Conservation (phyloP, 2,797 vertebrate species). For the Pogonophryne albipinna region DNA sequence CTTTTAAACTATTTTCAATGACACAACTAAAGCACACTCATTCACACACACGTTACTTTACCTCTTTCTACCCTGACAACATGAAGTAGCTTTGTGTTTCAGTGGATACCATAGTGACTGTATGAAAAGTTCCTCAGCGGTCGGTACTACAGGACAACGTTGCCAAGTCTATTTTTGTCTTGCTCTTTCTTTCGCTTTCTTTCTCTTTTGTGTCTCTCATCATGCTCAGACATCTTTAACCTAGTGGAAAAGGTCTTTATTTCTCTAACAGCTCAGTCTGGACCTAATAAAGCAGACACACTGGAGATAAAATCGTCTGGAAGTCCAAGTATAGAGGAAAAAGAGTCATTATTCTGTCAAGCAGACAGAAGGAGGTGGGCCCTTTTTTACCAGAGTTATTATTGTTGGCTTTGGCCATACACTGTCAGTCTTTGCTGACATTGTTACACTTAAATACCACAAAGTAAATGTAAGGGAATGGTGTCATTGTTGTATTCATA, state of each 20-base stretch:
- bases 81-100: slow-evolving; percentile 43
- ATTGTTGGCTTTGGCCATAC: slow-evolving; percentile 3
- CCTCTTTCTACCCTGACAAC: neutral
- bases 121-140: slow-evolving; percentile 33
- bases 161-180: too few relatives aligned
- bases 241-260: slow-evolving; percentile 38
- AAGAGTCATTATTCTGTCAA: slow-evolving; percentile 40
- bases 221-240: slow-evolving; percentile 35
- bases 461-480: neutral
- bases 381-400: slow-evolving; percentile 31
- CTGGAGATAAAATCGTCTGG: slow-evolving; percentile 36
- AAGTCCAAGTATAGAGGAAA: slow-evolving; percentile 35
- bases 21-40: slow-evolving; percentile 21
- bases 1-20: slow-evolving; percentile 15
- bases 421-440: too few relatives aligned
- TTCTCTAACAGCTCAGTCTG: slow-evolving; percentile 38
- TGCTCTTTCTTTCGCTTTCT: slow-evolving; percentile 21
- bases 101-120: slow-evolving; percentile 57
- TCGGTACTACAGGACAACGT: slow-evolving; percentile 22
- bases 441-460: too few relatives aligned
- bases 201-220: slow-evolving; percentile 23
- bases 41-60: slow-evolving; percentile 34
- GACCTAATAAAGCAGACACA: slow-evolving; percentile 33
- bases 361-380: slow-evolving; percentile 32
- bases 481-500: neutral